phyloP scores from a whole-genome alignment of 2,888 invertebrate species.

The Drosophila antonietae region DNA sequence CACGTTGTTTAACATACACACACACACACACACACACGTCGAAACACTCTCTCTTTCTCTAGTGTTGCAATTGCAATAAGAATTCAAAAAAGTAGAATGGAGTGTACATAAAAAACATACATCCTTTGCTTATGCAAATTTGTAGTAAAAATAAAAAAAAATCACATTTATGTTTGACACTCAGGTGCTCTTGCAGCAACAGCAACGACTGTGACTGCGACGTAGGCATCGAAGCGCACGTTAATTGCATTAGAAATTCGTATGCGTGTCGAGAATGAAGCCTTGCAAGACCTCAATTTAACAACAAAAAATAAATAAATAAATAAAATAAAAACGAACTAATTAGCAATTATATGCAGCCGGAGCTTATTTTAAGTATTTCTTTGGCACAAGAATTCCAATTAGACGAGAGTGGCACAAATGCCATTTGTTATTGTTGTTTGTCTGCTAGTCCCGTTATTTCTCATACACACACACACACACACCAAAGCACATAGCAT shows the following conservation, averaged over 20 bases:
- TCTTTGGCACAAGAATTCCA: slow-evolving; percentile 68
- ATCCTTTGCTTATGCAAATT: not conserved
- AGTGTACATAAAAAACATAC: slow-evolving; percentile 27
- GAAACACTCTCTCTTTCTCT: slow-evolving; percentile 22
- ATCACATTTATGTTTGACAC: slow-evolving; percentile 37
- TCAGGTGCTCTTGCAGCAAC: slow-evolving; percentile 43
- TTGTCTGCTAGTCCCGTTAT: slow-evolving; percentile 66
- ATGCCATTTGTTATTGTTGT: slow-evolving; percentile 61
- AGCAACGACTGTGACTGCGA: slow-evolving; percentile 31
- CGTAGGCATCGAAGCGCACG: slow-evolving; percentile 41
- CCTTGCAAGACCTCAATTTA: slow-evolving; percentile 57
- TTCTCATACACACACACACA: slow-evolving; percentile 51
- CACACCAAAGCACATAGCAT: slow-evolving; percentile 10
- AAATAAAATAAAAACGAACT: slow-evolving; percentile 49
- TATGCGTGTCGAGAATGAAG: slow-evolving; percentile 66
- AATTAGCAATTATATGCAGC: slow-evolving; percentile 74
- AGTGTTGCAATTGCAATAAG: slow-evolving; percentile 27
- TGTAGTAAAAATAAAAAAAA: slow-evolving; percentile 19
- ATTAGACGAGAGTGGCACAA: slow-evolving; percentile 65
- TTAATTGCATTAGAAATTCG: slow-evolving; percentile 80
- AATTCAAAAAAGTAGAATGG: slow-evolving; percentile 34
- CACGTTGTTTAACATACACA: slow-evolving; percentile 43
- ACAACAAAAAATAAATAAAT: slow-evolving; percentile 29
- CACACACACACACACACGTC: slow-evolving; percentile 11
- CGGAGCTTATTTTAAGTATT: slow-evolving; percentile 52